Evolutionary conservation across 2,888 invertebrate species (phyloP), one percentile per base, ranked within the genome.

Genomic region (Hyposoter didymator): DNA sequence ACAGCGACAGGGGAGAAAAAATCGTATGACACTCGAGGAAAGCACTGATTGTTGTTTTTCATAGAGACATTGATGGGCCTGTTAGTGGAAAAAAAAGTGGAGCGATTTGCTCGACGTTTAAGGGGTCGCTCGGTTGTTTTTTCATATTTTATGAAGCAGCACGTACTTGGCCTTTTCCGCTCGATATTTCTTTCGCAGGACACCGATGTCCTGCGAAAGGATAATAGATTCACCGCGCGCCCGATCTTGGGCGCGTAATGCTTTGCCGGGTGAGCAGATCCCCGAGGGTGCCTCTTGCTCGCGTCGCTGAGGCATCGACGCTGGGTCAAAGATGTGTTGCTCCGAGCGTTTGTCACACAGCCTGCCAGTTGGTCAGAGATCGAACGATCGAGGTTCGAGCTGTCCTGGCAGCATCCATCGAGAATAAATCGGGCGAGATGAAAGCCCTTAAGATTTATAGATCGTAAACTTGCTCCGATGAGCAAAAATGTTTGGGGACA

Each of bases 331-430:
- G 78, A 72, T 35, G 45, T 70, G 49, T 22, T 78, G 35, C 67
- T 69, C 14, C 35, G 35, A 78, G 66, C 81, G 69, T 70, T 84
- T 70, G 81, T 84, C 81, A 84, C 81, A 84, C 76, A 62, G 62
- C 75, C 55, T 28, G 62, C 62, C 47, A 39, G 19, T 64, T 12
- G 67, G 17, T 35, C 28, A 39, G 45, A 28, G 73, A 73, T 43
- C 39, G 39, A 49, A 32, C 52, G 28, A 49, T 70, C 45, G 47
- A 69, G 69, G 45, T 2, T 47, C 19, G 43, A 69, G 7, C 32
- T 35, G 10, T 32, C 32, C 32, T 49, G 62, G n/a, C 39, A 39
- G 39, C 39, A 39, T 39, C 39, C 39, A 35, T 49, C 32, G 47
- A 10, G 6, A 19, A 12, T 70, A 70, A 49, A 70, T 52, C 70